phyloP scores from a whole-genome alignment of 2,888 invertebrate species.

The Cryptocephalus primarius region DNA sequence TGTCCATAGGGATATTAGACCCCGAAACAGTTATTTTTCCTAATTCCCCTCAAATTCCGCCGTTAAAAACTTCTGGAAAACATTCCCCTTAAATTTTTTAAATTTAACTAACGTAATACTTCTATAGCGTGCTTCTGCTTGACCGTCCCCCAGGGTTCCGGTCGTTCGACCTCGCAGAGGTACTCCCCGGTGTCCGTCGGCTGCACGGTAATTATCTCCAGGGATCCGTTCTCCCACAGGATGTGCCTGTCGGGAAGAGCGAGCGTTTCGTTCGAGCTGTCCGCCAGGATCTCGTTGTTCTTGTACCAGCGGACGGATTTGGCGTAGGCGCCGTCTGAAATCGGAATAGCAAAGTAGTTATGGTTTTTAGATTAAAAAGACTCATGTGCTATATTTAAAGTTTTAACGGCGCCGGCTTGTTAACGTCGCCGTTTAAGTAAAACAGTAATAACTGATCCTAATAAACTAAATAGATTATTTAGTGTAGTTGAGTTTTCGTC shows the following conservation, averaged over 20 bases:
- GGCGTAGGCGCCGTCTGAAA: constrained; percentile 44
- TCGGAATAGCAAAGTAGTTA: background rate
- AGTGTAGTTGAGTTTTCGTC: no score
- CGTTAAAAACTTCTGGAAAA: no score
- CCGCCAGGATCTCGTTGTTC: constrained; percentile 49
- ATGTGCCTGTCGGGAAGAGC: constrained; percentile 45
- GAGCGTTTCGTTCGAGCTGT: constrained; percentile 27
- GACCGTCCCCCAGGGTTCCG: constrained; percentile 57
- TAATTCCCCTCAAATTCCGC: no score
- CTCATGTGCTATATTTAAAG: background rate
- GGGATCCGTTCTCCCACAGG: constrained; percentile 60
- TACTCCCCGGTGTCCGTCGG: constrained; percentile 55
- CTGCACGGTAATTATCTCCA: constrained; percentile 49
- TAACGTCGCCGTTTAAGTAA: no score
- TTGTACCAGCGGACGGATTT: constrained; percentile 58
- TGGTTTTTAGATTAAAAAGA: background rate
- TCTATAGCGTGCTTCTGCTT: constrained; percentile 65
- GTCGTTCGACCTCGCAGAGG: constrained; percentile 54
- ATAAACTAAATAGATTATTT: no score
- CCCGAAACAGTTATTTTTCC: no score
- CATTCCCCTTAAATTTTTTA: no score
- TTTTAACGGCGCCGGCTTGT: no score
- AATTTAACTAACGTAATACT: constrained; percentile 57
- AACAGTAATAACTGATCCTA: no score
- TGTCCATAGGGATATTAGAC: no score